Base-by-base conservation (phyloP, 2,113 vertebrate species). In the Gymnogyps californianus region DNA sequence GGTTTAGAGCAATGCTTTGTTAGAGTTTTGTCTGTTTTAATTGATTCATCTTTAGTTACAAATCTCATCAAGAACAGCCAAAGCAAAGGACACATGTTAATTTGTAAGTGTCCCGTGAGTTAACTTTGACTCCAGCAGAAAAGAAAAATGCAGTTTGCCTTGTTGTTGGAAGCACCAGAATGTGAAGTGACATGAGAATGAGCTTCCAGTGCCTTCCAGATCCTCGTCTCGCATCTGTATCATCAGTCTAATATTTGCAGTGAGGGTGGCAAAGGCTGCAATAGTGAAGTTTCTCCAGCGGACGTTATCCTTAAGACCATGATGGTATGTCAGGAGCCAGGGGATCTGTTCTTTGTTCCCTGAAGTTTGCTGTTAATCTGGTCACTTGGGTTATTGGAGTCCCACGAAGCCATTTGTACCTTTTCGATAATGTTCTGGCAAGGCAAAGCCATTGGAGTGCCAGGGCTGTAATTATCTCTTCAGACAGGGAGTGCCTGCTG, bases 21-120 rank as follows among this genome's bases (percentile, higher is more conserved):
- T 97, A 87, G 78, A 92, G 91, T 95, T 96, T 89, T 97, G 83
- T 94, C 87, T 95, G 67, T 57, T 98, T 96, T 96, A 98, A 97
- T 97, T 96, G 89, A 95, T 97, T 97, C 85, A 83, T 36, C 46
- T 91, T 96, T 92, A 67, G 77, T 93, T 96, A 95, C 66, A 75
- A 84, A 95, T 94, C 69, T 95, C 81, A 72, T 87, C 12, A 31
- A 95, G 83, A 96, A 61, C 36, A 96, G 54, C 54, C 83, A 87
- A 94, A 94, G 47, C 61, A 94, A 94, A 96, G 72, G 79, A 80
- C 32, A 47, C 38, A 69, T 83, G n/a, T 86, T 94, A 93, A 97
- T 97, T 87, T 93, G 26, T 79, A 79, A 71, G 46, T 31, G 75
- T 95, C 58, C 83, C 34, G n/a, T 90, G 79, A 97, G 31, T 93